phyloP scores from a whole-genome alignment of 2,797 vertebrate species.

The Artibeus lituratus region DNA sequence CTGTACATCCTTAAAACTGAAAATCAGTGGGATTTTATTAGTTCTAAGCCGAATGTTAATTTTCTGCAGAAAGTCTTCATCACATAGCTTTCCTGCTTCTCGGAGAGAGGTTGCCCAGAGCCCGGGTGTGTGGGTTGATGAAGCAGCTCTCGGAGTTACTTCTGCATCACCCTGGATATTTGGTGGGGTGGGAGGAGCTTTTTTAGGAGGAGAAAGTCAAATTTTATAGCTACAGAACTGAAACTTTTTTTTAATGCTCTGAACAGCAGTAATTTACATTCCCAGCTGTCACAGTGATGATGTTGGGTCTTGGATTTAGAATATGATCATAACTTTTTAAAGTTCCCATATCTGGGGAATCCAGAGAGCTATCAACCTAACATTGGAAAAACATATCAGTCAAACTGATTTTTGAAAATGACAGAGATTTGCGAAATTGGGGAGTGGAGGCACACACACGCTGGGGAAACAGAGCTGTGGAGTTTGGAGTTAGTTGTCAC shows the following conservation, averaged over 20 bases:
- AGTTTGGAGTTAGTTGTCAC: conserved; percentile 31
- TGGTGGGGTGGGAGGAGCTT: fast-evolving
- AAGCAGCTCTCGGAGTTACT: neutral
- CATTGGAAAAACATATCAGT: conserved; percentile 66
- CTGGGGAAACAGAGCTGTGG: conserved; percentile 34
- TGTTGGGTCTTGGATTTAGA: neutral
- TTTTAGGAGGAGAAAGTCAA: neutral
- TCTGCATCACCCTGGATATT: neutral
- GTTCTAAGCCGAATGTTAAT: neutral
- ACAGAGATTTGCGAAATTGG: conserved; percentile 14
- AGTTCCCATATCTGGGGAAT: conserved; percentile 49
- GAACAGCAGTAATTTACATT: conserved; percentile 43
- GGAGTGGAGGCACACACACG: neutral
- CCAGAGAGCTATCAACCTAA: neutral
- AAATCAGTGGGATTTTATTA: neutral
- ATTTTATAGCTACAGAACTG: neutral
- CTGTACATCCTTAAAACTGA: neutral
- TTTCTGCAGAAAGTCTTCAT: neutral
- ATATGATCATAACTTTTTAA: conserved; percentile 23
- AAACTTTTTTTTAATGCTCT: conserved; percentile 27
- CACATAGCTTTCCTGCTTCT: neutral
- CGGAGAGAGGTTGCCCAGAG: neutral
- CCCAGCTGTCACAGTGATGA: neutral
- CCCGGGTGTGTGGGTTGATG: fast-evolving
- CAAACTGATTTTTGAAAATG: conserved; percentile 55